Evolutionary conservation across 2,797 vertebrate genomes (phyloP).

Genomic region (Cossypha heuglini): DNA sequence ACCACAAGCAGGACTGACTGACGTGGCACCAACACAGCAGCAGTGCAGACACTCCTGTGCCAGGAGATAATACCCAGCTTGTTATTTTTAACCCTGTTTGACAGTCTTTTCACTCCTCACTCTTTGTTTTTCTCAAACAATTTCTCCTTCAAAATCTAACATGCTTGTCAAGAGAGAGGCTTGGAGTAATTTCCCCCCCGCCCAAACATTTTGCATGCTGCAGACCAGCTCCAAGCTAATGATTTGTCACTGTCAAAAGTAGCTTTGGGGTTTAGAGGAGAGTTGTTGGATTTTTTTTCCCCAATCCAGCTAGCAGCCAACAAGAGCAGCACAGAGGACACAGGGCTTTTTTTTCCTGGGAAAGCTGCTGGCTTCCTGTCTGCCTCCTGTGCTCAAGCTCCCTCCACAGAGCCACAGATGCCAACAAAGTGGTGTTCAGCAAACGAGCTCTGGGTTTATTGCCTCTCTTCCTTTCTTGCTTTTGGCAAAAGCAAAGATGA

Average conservation of each 20-base stretch:
- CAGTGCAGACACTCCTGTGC: background rate
- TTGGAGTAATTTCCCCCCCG: fast-evolving
- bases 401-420: background rate
- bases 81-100: background rate
- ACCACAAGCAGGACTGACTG: background rate
- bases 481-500: conserved; percentile 32
- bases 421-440: conserved; percentile 42
- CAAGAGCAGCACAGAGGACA: conserved; percentile 29
- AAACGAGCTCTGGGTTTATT: background rate
- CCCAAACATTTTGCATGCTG: background rate
- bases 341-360: conserved; percentile 20
- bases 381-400: background rate
- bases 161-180: background rate
- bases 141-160: background rate
- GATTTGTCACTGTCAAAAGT: conserved; percentile 28
- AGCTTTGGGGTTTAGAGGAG: conserved; percentile 5
- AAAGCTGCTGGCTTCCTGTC: conserved; percentile 52
- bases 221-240: background rate
- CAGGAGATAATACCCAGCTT: background rate
- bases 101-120: background rate
- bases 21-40: background rate
- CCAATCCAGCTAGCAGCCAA: background rate
- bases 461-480: conserved; percentile 16
- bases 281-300: background rate
- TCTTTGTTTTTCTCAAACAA: background rate